Base-by-base conservation (phyloP, 53 echinoderm and acorn worm species). In the Apostichopus leukothele region DNA sequence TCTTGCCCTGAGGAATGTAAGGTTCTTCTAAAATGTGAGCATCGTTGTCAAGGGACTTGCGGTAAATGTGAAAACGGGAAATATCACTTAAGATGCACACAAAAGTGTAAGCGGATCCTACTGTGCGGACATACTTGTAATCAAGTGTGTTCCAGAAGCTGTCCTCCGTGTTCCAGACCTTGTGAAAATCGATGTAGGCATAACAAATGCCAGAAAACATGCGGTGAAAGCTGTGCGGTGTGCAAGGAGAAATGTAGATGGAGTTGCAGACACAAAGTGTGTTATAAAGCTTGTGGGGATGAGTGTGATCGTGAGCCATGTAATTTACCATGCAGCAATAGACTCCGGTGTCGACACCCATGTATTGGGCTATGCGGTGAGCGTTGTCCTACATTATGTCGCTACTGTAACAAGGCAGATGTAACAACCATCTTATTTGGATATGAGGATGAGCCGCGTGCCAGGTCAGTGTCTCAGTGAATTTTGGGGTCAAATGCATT, bases 361-460 rank as follows among this genome's bases (percentile, higher is more conserved):
- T 97, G 97, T 60, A 86, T 93, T 26, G 97, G 97, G 60, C 90
- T 97, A 10, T 97, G 97, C 74, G 97, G 97, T 21, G 97, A 97
- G 57, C 90, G 80, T 14, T 97, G 97, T 75, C 97, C 97, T 74
- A 67, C 76, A 18, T 51, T 85, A 4, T 97, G 97, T 52, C 86
- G 86, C 7, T 77, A 92, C 11, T 97, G 97, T 51, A 68, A 95
- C 75, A 88, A 61, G 73, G 80, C 89, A 12, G 88, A 89, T 75
- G 93, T 94, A 1, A 89, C 90, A 5, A 76, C 54, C 26, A 92
- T 94, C 23, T 60, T 94, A 51, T 93, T 95, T 78, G 93, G 90
- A 9, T 67, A 76, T 75, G 91, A 90, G 87, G 90, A 93, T 51
- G 93, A 91, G n/a, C 85, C 86, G 5, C 90, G 86, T 86, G 95